Base-by-base conservation (phyloP, 2,113 vertebrate species). In the Gallinago media region DNA sequence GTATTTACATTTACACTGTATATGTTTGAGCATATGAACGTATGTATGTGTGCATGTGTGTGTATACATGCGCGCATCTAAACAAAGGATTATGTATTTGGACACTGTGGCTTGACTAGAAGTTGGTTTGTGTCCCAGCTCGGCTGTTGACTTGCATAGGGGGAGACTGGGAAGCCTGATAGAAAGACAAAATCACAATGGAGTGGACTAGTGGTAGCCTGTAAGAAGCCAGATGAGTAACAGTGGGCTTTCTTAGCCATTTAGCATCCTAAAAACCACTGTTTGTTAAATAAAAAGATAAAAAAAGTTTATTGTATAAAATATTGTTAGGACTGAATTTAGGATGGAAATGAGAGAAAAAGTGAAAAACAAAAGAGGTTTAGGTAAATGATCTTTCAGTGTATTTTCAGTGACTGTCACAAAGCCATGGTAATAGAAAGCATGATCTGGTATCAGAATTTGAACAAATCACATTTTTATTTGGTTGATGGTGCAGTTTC, bases 1-100 rank as follows among this genome's bases (percentile, higher is more conserved):
- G 6, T 70, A 9, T 63, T 62, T 58, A 11, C 36, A 29, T 55
- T 50, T 29, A 25, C 8, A 8, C 27, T 38, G 5, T 17, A 2
- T 25, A 20, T 15, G 34, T 44, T 12, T 56, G 27, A 56, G 21
- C 6, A 0, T 17, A 17, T 14, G 34, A 36, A 13, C 17, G 44
- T 10, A 13, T 6, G 17, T 49, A 3, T 6, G 23, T 52, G 7
- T 27, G 40, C 13, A 7, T 44, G 5, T 3, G 31, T 29, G 25
- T 42, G 31, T 49, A 10, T 17, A 29, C 8, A 4, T 0, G 2
- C 54, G 10, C 29, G 4, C 22, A 3, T 34, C 32, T 32, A 16
- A 58, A 42, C 22, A 58, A 61, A 71, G 62, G 73, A 22, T 71
- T 27, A 32, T 12, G 23, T 49, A 4, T 65, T 76, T 55, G 68